phyloP scores from a whole-genome alignment of 2,113 vertebrate genomes.

The Sapajus apella region DNA sequence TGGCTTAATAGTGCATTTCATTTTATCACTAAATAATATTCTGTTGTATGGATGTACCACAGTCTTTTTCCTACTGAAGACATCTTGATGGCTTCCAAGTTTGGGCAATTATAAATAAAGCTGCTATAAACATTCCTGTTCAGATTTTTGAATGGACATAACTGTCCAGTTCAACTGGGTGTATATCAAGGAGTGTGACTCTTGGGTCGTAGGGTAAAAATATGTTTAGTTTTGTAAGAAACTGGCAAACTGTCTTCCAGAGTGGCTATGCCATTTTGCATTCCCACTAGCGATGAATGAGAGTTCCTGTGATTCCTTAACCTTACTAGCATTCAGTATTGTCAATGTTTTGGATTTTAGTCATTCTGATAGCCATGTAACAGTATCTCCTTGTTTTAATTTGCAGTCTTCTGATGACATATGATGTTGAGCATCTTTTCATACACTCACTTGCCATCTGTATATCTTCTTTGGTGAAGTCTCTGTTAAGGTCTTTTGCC shows the following conservation, averaged over 20 bases:
- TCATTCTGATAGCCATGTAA: not conserved
- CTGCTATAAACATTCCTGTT: not conserved
- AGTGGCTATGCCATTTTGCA: not conserved
- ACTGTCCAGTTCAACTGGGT: not conserved
- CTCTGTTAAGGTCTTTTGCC: not conserved
- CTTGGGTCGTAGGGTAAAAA: not conserved
- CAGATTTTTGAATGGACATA: not conserved
- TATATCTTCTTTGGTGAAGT: not conserved
- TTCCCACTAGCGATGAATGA: not conserved
- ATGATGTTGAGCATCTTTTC: not conserved
- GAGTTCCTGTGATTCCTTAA: not conserved
- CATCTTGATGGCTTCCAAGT: not conserved
- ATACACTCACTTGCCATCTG: not conserved
- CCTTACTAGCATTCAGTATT: not conserved
- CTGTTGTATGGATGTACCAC: not conserved
- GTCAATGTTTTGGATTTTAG: not conserved
- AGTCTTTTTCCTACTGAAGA: not conserved
- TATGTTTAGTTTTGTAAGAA: conserved; percentile 1
- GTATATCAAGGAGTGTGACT: not conserved
- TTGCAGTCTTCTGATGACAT: not conserved
- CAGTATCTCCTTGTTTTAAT: not conserved
- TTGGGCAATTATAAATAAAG: not conserved
- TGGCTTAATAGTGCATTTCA: not conserved
- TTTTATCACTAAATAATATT: not conserved
- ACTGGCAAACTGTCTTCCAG: not conserved